Conservation (phyloP, 2,888 invertebrate genomes). For the Morpho helenor region DNA sequence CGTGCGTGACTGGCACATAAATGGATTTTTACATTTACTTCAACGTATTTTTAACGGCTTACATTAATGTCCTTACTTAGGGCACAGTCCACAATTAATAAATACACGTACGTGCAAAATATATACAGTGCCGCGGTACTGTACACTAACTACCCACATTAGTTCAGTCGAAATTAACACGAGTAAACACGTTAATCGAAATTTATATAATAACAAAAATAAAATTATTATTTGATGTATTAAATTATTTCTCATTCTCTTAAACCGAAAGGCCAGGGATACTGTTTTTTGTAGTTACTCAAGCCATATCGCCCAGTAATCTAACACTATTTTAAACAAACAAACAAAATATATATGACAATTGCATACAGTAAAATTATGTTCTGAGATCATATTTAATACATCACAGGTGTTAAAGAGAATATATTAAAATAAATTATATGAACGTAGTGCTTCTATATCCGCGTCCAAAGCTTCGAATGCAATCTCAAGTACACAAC, state of each 20-base stretch:
- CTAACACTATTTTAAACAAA: conserved; percentile 57
- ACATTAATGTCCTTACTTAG: conserved; percentile 2
- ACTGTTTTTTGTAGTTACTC: conserved; percentile 34
- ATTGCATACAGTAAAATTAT: conserved; percentile 75
- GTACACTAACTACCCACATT: conserved; percentile 9
- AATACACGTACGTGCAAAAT: conserved; percentile 54
- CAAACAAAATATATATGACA: conserved; percentile 60
- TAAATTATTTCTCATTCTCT: conserved; percentile 68
- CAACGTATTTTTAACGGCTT: neutral
- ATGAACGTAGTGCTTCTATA: conserved; percentile 34
- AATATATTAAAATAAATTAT: conserved; percentile 50
- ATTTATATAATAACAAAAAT: conserved; percentile 32
- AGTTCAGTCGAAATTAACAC: conserved; percentile 30
- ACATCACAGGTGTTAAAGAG: conserved; percentile 83
- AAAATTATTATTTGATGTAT: conserved; percentile 68
- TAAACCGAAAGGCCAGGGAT: conserved; percentile 49
- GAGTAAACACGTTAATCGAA: conserved; percentile 12
- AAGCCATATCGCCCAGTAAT: conserved; percentile 34
- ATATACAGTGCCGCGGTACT: conserved; percentile 58
- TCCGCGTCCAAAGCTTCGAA: conserved; percentile 15
- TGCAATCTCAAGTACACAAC: conserved; percentile 23
- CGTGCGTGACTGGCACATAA: too few relatives aligned
- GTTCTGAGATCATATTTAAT: conserved; percentile 83
- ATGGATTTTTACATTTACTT: too few relatives aligned
- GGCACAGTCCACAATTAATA: conserved; percentile 35